phyloP scores from a whole-genome alignment of 2,888 invertebrate species.

The Linyphia triangularis region DNA sequence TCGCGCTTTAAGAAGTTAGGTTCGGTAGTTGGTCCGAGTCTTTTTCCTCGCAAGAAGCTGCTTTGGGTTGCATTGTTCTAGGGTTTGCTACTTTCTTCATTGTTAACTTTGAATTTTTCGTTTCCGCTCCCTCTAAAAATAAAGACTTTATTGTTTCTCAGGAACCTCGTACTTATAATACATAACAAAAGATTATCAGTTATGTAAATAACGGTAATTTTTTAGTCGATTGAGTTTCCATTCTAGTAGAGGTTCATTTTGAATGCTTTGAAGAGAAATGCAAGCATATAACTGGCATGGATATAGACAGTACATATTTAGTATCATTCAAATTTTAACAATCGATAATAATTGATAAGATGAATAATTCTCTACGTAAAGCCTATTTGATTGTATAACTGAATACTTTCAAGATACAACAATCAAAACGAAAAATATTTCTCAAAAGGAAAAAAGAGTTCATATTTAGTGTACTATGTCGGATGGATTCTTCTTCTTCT shows the following conservation, averaged over 20 bases:
- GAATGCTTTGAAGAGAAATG: neutral
- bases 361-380: no score
- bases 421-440: no score
- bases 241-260: neutral
- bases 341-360: no score
- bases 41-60: neutral
- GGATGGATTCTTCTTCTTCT: no score
- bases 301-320: neutral
- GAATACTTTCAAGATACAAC: no score
- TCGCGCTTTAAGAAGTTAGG: neutral
- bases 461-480: no score
- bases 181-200: neutral
- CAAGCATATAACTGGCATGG: neutral
- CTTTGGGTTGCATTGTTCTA: neutral
- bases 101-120: neutral
- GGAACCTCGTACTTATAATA: neutral
- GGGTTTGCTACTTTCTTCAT: neutral
- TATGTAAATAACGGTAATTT: neutral
- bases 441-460: no score
- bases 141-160: neutral
- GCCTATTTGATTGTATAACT: no score
- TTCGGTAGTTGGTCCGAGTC: neutral
- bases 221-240: neutral
- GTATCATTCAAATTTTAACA: no score
- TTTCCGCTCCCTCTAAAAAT: no score